A percentile compares a stretch with the other conserved stretches of the same genome.
These are phyloP conservation scores for Saturnia pavonia DNA, from an alignment of 2,888 invertebrate species.

Conservation along the genomic window DNA sequence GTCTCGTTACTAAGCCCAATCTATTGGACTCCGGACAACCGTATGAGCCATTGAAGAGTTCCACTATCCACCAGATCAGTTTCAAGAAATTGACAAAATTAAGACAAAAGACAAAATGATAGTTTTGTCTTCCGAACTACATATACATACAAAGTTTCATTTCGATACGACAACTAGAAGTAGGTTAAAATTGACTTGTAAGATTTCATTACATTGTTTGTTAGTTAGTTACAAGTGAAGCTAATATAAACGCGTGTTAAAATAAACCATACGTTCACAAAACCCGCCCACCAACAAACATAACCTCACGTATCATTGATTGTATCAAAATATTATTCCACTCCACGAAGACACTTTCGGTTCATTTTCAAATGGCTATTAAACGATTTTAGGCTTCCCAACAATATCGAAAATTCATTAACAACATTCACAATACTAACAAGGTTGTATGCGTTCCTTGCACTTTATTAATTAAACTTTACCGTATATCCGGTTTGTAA, in stretches of 20 bases:
- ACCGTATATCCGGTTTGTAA: conserved; percentile 17
- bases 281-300: not conserved
- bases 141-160: too few species aligned
- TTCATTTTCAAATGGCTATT: not conserved
- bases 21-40: too few species aligned
- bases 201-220: too few species aligned
- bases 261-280: not conserved
- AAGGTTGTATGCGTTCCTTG: conserved; percentile 19
- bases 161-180: too few species aligned
- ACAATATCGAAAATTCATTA: conserved; percentile 9
- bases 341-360: not conserved
- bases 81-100: too few species aligned
- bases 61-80: too few species aligned
- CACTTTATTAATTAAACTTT: conserved; percentile 7
- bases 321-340: not conserved
- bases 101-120: too few species aligned
- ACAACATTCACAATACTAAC: conserved; percentile 15
- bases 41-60: too few species aligned
- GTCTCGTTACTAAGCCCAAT: too few species aligned
- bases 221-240: too few species aligned
- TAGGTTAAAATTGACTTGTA: too few species aligned
- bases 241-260: not conserved
- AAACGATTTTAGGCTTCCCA: not conserved
- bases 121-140: too few species aligned
- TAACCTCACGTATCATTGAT: not conserved